These are phyloP conservation scores for Bryconaethiops microstoma DNA, from an alignment of 2,797 vertebrate species.

Conservation along the genomic window DNA sequence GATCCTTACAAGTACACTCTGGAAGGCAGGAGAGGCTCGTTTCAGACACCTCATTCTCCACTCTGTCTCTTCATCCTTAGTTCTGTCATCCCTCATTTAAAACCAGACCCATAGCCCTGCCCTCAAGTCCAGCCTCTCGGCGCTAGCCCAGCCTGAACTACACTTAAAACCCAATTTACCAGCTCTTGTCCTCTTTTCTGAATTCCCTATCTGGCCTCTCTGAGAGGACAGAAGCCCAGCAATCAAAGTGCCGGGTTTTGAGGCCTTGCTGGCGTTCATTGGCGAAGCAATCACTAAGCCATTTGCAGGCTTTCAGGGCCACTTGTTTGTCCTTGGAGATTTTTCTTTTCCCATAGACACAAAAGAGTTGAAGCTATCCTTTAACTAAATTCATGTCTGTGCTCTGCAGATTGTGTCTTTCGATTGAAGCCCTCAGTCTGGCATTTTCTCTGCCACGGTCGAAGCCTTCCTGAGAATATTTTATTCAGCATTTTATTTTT, in stretches of 20 bases:
- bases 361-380: background rate
- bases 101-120: conserved; percentile 31
- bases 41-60: conserved; percentile 44
- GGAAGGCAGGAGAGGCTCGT: conserved; percentile 31
- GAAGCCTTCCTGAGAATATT: background rate
- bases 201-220: conserved; percentile 39
- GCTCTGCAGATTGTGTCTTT: conserved; percentile 22
- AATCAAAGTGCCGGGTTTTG: conserved; percentile 42
- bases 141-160: conserved; percentile 27
- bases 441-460: background rate
- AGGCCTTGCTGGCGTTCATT: conserved; percentile 31
- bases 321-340: conserved; percentile 36
- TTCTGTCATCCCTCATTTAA: conserved; percentile 57
- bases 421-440: background rate
- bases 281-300: conserved; percentile 38
- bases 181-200: conserved; percentile 26
- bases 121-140: conserved; percentile 6
- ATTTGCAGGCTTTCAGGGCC: conserved; percentile 37
- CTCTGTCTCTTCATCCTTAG: conserved; percentile 50
- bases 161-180: conserved; percentile 50
- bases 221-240: conserved; percentile 29
- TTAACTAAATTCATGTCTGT: conserved; percentile 12
- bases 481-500: background rate
- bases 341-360: conserved; percentile 22
- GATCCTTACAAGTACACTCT: conserved; percentile 30